Percentiles rank a stretch among this genome's conserved stretches.
phyloP scores from a whole-genome alignment of 2,113 vertebrate genomes.

The Eulemur macaco region DNA sequence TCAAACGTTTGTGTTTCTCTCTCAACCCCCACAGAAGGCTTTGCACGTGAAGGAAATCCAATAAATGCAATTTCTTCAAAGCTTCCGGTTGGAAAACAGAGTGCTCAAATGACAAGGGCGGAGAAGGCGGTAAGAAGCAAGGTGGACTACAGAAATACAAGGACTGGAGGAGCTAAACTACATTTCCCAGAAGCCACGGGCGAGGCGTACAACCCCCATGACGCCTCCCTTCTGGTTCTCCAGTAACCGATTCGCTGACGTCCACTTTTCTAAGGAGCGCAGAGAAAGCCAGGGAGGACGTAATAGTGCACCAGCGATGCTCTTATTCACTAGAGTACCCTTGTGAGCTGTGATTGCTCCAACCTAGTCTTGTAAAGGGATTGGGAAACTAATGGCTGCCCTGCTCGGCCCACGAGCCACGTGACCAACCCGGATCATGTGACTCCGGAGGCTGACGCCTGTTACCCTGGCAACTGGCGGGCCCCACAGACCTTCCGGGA shows the following conservation, averaged over 20 bases:
- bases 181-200: constrained; percentile 52
- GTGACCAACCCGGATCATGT: neutral
- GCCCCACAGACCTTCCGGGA: neutral
- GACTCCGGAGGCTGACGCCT: neutral
- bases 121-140: fast-evolving
- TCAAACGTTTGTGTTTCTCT: neutral
- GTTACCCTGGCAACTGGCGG: constrained; percentile 62
- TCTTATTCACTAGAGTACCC: fast-evolving
- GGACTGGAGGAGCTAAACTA: neutral
- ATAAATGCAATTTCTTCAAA: neutral
- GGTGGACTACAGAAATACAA: neutral
- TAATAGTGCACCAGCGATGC: fast-evolving
- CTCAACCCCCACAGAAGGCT: neutral
- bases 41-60: neutral
- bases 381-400: fast-evolving
- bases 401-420: fast-evolving
- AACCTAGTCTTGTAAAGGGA: fast-evolving
- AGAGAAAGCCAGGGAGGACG: fast-evolving
- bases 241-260: fast-evolving
- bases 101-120: neutral
- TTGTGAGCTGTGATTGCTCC: fast-evolving
- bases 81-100: neutral
- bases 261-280: neutral
- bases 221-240: neutral
- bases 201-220: neutral